These are phyloP conservation scores for Ispidina picta DNA, from an alignment of 2,797 vertebrate genomes.

Conservation along the genomic window DNA sequence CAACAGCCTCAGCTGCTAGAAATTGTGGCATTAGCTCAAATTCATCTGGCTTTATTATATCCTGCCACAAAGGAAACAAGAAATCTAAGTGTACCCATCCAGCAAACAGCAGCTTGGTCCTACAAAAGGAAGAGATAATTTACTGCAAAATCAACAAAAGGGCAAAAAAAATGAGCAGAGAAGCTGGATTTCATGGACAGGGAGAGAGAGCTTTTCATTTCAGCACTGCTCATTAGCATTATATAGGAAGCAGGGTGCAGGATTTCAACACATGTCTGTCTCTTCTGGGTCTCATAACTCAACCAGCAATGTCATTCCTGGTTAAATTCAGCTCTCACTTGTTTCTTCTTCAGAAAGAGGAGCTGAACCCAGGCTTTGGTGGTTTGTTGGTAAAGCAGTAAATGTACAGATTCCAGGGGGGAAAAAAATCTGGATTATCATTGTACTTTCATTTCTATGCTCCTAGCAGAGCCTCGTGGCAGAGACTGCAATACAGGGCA, in stretches of 20 bases:
- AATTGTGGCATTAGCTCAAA: constrained; percentile 54
- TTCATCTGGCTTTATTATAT: constrained; percentile 72
- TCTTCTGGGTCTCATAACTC: background rate
- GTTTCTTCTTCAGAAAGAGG: background rate
- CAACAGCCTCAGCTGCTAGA: constrained; percentile 67
- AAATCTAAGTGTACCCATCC: constrained; percentile 63
- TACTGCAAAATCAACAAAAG: constrained; percentile 64
- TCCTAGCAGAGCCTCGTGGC: background rate
- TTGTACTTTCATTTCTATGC: background rate
- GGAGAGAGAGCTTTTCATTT: constrained; percentile 39
- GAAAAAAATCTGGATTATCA: background rate
- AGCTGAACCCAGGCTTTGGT: background rate
- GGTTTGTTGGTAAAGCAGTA: background rate
- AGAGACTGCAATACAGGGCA: background rate
- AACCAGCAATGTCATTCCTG: background rate
- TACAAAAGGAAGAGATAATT: constrained; percentile 68
- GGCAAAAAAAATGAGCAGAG: constrained; percentile 23
- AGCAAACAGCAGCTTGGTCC: constrained; percentile 60
- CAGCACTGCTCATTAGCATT: constrained; percentile 19
- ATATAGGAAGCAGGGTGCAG: background rate
- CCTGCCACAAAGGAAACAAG: constrained; percentile 64
- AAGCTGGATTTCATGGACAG: constrained; percentile 35
- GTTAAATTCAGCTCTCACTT: background rate
- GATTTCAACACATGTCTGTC: background rate
- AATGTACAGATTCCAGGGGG: background rate